Base-by-base conservation (phyloP, 2,113 vertebrate species). In the Platichthys flesus region DNA sequence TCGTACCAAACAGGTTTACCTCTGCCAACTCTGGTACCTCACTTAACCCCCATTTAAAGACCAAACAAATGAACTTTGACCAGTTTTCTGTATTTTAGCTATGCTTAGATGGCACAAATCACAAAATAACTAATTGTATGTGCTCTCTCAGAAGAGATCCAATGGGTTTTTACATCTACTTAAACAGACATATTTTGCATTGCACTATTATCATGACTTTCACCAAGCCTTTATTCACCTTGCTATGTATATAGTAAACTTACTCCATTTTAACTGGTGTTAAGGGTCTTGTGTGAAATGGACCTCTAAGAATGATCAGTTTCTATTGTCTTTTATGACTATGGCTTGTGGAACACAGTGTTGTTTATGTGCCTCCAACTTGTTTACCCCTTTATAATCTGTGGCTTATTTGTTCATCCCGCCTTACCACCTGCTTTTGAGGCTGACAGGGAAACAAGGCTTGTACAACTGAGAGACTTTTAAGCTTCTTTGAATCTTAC, bases 321-420 rank as follows among this genome's bases (percentile, higher is more conserved):
- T 71, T 61, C 14, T 21, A 3, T 62, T 52, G 8, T 7, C 64
- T 31, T 20, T 7, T 57, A 3, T 37, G 52, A 9, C 45, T 51
- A 58, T 28, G 20, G 56, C 28, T 2, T 2, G 62, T 31, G 21
- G 20, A 71, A 47, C 42, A 21, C 71, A 71, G 63, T 65, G 42
- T n/a, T 24, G 24, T 42, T n/a, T 9, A 20, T 66, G 57, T 67
- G n/a, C 57, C 57, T 57, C 10, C 10, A 42, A 4, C 26, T n/a
- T 31, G 15, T 60, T 70, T 67, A 21, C 55, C 75, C 21, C 54
- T 60, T 42, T 35, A 70, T 61, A 35, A 78, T 81, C 70, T 52
- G 31, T 73, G 75, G 74, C 66, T 87, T 74, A 61, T 71, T 71
- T 45, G 51, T 82, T 65, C 64, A 65, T 66, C 70, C 82, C 2